A percentile compares a stretch with the other conserved stretches of the same genome.
These are phyloP conservation scores for Apostichopus japonicus DNA, from an alignment of 35 echinoderm and acorn worm genomes.

Conservation along the genomic window DNA sequence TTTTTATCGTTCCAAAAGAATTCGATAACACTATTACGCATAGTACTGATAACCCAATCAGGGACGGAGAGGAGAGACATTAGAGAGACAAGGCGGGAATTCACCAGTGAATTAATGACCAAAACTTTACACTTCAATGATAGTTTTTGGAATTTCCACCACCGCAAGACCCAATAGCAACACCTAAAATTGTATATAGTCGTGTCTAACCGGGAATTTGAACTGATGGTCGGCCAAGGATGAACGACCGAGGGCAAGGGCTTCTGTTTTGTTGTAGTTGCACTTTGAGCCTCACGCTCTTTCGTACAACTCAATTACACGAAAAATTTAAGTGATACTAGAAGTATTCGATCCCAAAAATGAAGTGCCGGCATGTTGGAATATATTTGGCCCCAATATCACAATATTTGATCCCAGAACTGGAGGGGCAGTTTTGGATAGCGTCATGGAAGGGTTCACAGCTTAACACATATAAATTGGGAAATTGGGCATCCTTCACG, in stretches of 20 bases:
- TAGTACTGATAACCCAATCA: no score
- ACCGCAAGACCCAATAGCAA: background rate
- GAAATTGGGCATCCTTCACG: conserved; percentile 55
- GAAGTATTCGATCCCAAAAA: conserved; percentile 9
- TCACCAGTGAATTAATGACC: no score
- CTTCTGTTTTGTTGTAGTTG: background rate
- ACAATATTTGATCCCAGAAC: background rate
- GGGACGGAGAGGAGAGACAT: no score
- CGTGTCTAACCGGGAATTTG: background rate
- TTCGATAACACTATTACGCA: no score
- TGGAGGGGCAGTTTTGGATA: background rate
- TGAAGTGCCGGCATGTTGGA: conserved; percentile 51
- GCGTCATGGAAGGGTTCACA: background rate
- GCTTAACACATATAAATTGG: conserved; percentile 34
- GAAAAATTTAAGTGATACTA: background rate
- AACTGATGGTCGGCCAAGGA: background rate
- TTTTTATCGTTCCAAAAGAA: background rate
- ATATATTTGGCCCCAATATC: conserved; percentile 27
- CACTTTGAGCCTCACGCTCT: background rate
- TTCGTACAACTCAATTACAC: background rate
- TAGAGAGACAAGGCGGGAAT: no score
- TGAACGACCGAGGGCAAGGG: background rate
- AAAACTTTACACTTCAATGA: conserved; percentile 18
- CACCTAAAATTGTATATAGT: conserved; percentile 18
- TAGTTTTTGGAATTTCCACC: conserved; percentile 12